These are phyloP conservation scores for Calyptomena viridis DNA, from an alignment of 2,113 vertebrate species.

Conservation along the genomic window DNA sequence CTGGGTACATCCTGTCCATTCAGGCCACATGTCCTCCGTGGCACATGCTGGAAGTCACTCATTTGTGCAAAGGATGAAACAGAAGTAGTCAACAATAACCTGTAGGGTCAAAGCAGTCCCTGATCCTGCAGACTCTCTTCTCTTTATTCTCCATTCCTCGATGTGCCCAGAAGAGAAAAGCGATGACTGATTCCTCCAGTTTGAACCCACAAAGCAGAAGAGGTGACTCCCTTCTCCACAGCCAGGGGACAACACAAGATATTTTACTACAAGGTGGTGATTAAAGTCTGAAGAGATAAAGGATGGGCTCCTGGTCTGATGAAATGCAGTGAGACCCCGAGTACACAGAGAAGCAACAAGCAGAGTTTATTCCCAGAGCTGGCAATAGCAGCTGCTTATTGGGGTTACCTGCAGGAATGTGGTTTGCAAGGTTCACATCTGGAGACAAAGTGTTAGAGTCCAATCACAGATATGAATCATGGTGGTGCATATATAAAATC, in stretches of 20 bases:
- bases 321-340: accelerated
- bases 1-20: not conserved
- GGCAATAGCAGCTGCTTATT: not conserved
- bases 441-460: not conserved
- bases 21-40: not conserved
- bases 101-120: not conserved
- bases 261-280: not conserved
- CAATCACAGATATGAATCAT: not conserved
- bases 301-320: not conserved
- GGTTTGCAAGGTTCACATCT: not conserved
- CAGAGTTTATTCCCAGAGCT: not conserved
- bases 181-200: not conserved
- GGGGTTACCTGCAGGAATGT: not conserved
- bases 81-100: not conserved
- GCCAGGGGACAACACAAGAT: not conserved
- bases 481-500: not conserved
- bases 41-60: not conserved
- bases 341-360: not conserved
- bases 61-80: not conserved
- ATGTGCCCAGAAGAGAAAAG: not conserved
- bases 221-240: not conserved
- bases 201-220: not conserved
- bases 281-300: not conserved
- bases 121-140: not conserved
- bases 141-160: not conserved